A percentile compares a stretch with the other conserved stretches of the same genome.
phyloP scores from a whole-genome alignment of 2,797 vertebrate genomes.

The Melanotaenia nigrans region DNA sequence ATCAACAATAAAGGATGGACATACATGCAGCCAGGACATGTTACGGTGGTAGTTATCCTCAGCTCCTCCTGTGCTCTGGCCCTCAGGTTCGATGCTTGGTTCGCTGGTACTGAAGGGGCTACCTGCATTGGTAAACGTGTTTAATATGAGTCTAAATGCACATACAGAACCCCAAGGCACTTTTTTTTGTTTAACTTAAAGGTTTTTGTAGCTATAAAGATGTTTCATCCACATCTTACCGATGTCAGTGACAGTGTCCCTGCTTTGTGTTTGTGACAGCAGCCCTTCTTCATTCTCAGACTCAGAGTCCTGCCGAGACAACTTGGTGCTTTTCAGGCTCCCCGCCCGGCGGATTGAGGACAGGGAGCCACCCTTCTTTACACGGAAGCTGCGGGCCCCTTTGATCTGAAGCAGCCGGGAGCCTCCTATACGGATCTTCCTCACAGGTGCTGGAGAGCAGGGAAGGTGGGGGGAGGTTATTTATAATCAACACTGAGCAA shows the following conservation, averaged over 20 bases:
- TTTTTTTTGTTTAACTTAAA: background rate
- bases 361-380: conserved; percentile 98
- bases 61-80: conserved; percentile 85
- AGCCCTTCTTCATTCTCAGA: conserved; percentile 98
- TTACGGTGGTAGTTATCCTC: conserved; percentile 98
- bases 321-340: conserved; percentile 99
- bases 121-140: conserved; percentile 79
- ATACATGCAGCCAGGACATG: conserved; percentile 98
- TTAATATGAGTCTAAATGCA: background rate
- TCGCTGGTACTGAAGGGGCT: conserved; percentile 97
- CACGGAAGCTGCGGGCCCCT: conserved; percentile 96
- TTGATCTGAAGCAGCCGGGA: conserved; percentile 98
- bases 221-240: conserved; percentile 70
- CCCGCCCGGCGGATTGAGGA: conserved; percentile 96
- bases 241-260: conserved; percentile 98
- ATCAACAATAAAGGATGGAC: conserved; percentile 55
- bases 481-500: conserved; percentile 21
- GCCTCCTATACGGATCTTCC: conserved; percentile 97
- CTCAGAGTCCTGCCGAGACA: conserved; percentile 98
- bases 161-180: background rate
- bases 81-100: conserved; percentile 98
- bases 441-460: conserved; percentile 80
- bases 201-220: background rate
- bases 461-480: conserved; percentile 31
- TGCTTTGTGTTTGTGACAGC: conserved; percentile 92